A percentile compares a stretch with the other conserved stretches of the same genome.
Evolutionary conservation across 2,888 invertebrate species (phyloP).

Genomic region (Ferrisia virgata): DNA sequence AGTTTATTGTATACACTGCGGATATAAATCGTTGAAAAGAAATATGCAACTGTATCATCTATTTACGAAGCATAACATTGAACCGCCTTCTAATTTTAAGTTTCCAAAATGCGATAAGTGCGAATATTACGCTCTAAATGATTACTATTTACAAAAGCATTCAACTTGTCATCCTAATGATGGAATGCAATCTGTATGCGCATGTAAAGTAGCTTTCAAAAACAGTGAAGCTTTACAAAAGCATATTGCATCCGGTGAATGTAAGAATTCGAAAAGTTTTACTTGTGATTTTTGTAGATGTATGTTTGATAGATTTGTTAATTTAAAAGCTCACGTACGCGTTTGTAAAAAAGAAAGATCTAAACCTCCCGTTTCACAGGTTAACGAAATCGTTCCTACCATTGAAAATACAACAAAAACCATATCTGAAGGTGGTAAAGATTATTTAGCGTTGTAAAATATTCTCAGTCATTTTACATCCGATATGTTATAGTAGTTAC

Average conservation of each 20-base stretch:
- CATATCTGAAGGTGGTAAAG: neutral
- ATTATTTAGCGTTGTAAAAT: neutral
- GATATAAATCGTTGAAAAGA: constrained; percentile 69
- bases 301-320: constrained; percentile 40
- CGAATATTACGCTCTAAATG: constrained; percentile 71
- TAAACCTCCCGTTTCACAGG: neutral
- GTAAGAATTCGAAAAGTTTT: constrained; percentile 36
- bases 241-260: constrained; percentile 32
- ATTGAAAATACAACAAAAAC: neutral
- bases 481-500: neutral
- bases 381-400: neutral
- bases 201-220: constrained; percentile 38
- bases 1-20: constrained; percentile 80
- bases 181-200: constrained; percentile 39
- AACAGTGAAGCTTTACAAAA: constrained; percentile 35
- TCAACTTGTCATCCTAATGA: constrained; percentile 6
- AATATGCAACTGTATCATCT: constrained; percentile 75
- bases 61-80: constrained; percentile 73
- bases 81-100: constrained; percentile 65
- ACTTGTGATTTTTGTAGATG: constrained; percentile 34
- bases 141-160: constrained; percentile 51
- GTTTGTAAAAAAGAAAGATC: constrained; percentile 38
- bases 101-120: constrained; percentile 79
- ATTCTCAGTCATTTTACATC: neutral
- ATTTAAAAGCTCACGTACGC: constrained; percentile 44